A percentile compares a stretch with the other conserved stretches of the same genome.
Conservation (phyloP, 92 coral and sea anemone genomes). For the Porites evermanni region DNA sequence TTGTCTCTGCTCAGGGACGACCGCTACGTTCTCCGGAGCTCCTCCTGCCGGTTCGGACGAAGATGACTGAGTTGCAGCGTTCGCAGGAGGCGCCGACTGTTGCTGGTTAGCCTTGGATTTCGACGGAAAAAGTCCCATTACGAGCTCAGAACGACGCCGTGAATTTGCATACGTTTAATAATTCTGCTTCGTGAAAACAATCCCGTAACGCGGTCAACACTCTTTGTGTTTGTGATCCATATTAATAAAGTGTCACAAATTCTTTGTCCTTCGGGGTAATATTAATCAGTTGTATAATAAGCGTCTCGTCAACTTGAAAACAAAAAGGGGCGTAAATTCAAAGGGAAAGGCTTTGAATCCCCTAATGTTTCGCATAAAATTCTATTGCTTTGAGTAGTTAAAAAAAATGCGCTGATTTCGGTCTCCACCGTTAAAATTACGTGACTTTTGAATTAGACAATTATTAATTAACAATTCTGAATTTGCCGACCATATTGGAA, state of each 20-base stretch:
- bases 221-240: not conserved
- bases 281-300: not conserved
- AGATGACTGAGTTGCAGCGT: not conserved
- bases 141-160: slow-evolving; percentile 11
- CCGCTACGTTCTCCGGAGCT: not conserved
- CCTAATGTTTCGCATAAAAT: not conserved
- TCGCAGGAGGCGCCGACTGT: not conserved
- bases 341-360: not conserved
- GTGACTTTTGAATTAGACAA: no score
- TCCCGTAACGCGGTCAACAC: slow-evolving; percentile 12
- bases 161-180: slow-evolving; percentile 11
- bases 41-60: not conserved
- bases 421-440: no score
- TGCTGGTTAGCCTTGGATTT: slow-evolving; percentile 24
- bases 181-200: not conserved
- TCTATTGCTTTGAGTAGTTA: not conserved
- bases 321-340: not conserved
- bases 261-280: not conserved
- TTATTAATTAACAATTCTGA: no score
- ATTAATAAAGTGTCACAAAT: slow-evolving; percentile 4
- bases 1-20: not conserved
- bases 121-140: slow-evolving; percentile 42
- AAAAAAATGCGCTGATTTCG: no score
- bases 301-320: slow-evolving; percentile 9
- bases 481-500: no score